Evolutionary conservation across 2,888 invertebrate species (phyloP), one percentile per base, ranked within the genome.

Genomic region (Drosophila flavopinicola): DNA sequence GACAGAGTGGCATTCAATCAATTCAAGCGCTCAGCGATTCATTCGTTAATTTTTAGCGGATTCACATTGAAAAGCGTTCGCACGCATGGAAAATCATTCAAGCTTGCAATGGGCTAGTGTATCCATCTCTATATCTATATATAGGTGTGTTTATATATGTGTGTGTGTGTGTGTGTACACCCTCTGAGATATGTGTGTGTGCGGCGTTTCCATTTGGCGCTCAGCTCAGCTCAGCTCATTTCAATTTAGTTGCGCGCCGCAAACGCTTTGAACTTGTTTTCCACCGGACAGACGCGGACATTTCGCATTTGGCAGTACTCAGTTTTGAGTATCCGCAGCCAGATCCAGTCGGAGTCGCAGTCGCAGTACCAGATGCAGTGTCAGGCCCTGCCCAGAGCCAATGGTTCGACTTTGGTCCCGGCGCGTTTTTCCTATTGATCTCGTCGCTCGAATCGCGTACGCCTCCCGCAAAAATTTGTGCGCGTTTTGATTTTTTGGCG

Each of bases 241-340:
- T 87, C 67, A 75, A 84, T 89, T 89, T 83, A 87, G 89, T 89
- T 85, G 82, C 70, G 85, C 88, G 88, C 75, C 84, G 82, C 84
- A 85, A 88, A 88, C 76, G 88, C 80, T 88, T 88, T 84, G 86
- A 88, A 85, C 87, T 88, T 73, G 75, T 83, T 88, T 78, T 73
- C 4, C 52, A 42, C 30, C 72, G 72, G 68, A 71, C 71, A 51
- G 45, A 70, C 66, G 58, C 70, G 70, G 44, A 71, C 71, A 63
- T 30, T 54, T 66, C 66, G 44, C 56, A 52, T 44, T 64, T 20
- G 17, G 20, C 25, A 47, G 51, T 38, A 32, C 30, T 17, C 32
- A 44, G 49, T 49, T 10, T 41, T 10, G 9, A 41, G 20, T 49
- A 5, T 13, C 17, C 29, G 29, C 17, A 20, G 20, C 29, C 23